phyloP scores from a whole-genome alignment of 1,140 invertebrate species.

The Pogonomyrmex barbatus region DNA sequence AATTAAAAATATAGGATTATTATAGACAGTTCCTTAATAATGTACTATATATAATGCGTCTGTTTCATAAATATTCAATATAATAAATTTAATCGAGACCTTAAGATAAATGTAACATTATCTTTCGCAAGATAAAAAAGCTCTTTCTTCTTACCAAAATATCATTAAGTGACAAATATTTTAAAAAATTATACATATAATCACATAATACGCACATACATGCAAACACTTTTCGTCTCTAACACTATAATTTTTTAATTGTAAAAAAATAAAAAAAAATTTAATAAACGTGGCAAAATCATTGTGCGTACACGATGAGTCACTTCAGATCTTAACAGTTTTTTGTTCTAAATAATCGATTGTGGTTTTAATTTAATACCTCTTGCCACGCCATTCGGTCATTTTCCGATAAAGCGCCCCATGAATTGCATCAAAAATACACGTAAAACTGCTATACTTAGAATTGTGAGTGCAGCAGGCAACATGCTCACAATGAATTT shows the following conservation, averaged over 20 bases:
- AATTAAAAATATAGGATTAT: background rate
- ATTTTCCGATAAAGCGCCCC: slow-evolving; percentile 49
- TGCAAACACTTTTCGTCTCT: background rate
- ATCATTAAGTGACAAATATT: background rate
- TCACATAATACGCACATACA: background rate
- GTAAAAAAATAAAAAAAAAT: background rate
- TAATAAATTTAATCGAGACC: background rate
- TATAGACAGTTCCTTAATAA: background rate
- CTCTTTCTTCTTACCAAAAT: too few species aligned
- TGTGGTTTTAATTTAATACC: slow-evolving; percentile 55
- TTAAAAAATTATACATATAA: background rate
- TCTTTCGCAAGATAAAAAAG: too few species aligned
- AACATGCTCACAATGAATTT: background rate
- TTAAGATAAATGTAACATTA: too few species aligned
- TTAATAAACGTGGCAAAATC: background rate
- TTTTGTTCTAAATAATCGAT: slow-evolving; percentile 43
- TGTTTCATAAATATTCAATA: background rate
- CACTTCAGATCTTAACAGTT: slow-evolving; percentile 39
- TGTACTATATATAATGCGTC: background rate
- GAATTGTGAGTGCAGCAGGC: slow-evolving; percentile 7
- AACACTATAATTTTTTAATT: background rate
- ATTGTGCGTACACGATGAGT: slow-evolving; percentile 14
- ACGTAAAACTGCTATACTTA: slow-evolving; percentile 57
- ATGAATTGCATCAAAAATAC: slow-evolving; percentile 66
- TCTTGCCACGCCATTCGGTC: slow-evolving; percentile 18